A percentile compares a stretch with the other conserved stretches of the same genome.
phyloP scores from a whole-genome alignment of 2,113 vertebrate species.

The Fregata magnificens region DNA sequence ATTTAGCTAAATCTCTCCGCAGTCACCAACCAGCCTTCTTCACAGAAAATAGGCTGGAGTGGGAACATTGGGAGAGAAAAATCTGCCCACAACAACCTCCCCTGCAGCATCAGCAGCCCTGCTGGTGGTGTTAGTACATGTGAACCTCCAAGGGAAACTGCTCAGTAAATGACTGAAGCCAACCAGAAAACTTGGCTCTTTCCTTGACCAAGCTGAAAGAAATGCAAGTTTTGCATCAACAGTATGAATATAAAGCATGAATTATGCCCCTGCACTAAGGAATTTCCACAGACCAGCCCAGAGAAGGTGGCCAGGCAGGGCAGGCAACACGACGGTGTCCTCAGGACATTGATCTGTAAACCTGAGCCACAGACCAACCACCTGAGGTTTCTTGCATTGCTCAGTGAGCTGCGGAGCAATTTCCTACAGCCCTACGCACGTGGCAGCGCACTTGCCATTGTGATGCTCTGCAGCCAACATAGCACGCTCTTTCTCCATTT shows the following conservation, averaged over 20 bases:
- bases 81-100: not conserved
- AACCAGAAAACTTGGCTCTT: not conserved
- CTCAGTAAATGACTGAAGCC: not conserved
- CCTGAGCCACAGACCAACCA: not conserved
- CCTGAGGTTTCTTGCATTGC: not conserved
- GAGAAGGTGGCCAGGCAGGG: not conserved
- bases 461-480: not conserved
- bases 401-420: not conserved
- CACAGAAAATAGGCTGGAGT: not conserved
- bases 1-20: not conserved
- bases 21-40: not conserved
- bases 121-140: too few relatives aligned
- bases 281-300: not conserved
- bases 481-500: fast-evolving
- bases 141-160: not conserved
- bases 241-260: not conserved
- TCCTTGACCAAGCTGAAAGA: not conserved
- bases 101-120: not conserved
- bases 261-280: not conserved
- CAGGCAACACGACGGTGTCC: fast-evolving
- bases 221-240: not conserved
- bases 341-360: not conserved
- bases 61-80: not conserved
- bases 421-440: not conserved
- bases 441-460: not conserved